Evolutionary conservation across 2,888 invertebrate species (phyloP), one percentile per base, ranked within the genome.

Genomic region (Lottia scabra): DNA sequence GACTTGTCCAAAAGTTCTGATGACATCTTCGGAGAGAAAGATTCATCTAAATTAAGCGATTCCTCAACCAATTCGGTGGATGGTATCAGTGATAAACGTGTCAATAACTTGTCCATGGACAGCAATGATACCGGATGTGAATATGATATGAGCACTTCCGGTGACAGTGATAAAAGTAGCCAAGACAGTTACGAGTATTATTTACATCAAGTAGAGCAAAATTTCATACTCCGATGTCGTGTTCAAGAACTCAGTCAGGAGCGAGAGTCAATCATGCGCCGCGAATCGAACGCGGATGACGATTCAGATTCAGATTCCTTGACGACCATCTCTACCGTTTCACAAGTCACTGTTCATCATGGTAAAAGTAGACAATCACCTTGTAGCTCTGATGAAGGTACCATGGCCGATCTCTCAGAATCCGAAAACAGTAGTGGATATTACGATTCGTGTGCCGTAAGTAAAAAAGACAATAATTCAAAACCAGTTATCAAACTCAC

Each of bases 81-180:
- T 56, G 23, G 19, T 2, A 23, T 56, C 8, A 10, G 13, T 56
- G 56, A 56, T 10, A 56, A 56, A 56, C 56, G 56, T 23, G 23
- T 19, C 19, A 56, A 56, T 13, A 56, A 56, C 23, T 23, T 23
- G 56, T 56, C 56, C 2, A 73, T 74, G 23, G 79, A 77, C 68
- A 79, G 75, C 46, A 75, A 75, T 44, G 79, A 79, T 72, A 79
- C 79, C 0, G 75, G 79, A 16, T 79, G 71, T 56, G 79, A 79
- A 64, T 79, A 77, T 56, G 79, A 79, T 68, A 70, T 79, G 38
- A 75, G 79, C 63, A 77, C 78, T 5, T 79, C 79, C 26, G 75
- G 77, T 44, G 79, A 79, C 19, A 72, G 77, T 15, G 78, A 78
- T 45, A 38, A 38, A 38, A 56, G 56, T 56, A 56, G 56, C 56